A percentile compares a stretch with the other conserved stretches of the same genome.
These are phyloP conservation scores for Reinhardtius hippoglossoides DNA, from an alignment of 2,113 vertebrate species.

Conservation along the genomic window DNA sequence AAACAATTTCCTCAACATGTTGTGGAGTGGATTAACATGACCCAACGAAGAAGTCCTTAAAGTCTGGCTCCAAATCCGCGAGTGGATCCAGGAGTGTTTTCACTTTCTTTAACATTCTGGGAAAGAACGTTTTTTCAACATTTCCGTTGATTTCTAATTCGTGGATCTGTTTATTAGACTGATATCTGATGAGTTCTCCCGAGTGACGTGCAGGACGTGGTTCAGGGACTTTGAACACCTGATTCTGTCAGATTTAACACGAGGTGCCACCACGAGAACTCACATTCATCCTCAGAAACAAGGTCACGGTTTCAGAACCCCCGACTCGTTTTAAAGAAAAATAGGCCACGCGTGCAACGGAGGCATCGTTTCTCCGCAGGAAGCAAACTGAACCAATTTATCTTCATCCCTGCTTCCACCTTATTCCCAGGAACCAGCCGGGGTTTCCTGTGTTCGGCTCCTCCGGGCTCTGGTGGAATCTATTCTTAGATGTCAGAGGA, in stretches of 20 bases:
- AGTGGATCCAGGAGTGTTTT: too few relatives aligned
- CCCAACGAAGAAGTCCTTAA: too few relatives aligned
- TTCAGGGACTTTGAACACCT: neutral
- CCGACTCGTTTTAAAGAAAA: neutral
- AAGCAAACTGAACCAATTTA: constrained; percentile 11
- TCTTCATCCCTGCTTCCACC: constrained; percentile 38
- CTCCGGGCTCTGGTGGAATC: constrained; percentile 28
- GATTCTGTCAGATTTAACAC: too few relatives aligned
- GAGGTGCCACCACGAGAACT: neutral
- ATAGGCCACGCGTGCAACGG: neutral
- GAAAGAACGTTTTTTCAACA: too few relatives aligned
- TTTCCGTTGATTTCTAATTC: too few relatives aligned
- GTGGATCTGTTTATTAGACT: too few relatives aligned
- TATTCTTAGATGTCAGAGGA: constrained; percentile 52
- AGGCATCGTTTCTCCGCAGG: constrained; percentile 8
- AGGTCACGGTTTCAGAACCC: constrained; percentile 23
- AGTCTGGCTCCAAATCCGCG: too few relatives aligned
- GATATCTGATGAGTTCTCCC: too few relatives aligned
- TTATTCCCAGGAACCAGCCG: constrained; percentile 39
- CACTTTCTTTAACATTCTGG: too few relatives aligned
- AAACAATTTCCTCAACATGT: neutral
- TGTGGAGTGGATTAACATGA: too few relatives aligned
- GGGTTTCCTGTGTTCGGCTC: constrained; percentile 43
- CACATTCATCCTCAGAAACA: constrained; percentile 33
- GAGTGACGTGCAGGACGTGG: neutral